These are phyloP conservation scores for Aldrovandia affinis DNA, from an alignment of 2,797 vertebrate genomes.

Conservation along the genomic window DNA sequence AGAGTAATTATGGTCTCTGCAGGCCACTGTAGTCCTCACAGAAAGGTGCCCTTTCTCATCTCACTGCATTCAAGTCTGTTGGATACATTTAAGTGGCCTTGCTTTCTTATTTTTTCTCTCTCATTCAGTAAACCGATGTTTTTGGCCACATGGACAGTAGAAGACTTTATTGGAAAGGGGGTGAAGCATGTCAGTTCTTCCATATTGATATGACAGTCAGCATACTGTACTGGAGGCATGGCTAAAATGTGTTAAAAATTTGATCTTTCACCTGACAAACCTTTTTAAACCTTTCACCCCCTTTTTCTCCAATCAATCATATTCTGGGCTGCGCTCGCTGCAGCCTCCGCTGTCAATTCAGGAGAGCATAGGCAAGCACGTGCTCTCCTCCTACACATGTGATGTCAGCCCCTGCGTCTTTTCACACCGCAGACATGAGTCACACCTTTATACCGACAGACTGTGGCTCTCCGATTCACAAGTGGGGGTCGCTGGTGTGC, in stretches of 20 bases:
- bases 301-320: no score
- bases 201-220: neutral
- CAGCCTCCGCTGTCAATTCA: no score
- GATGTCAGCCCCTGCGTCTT: no score
- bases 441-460: no score
- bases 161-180: neutral
- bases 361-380: no score
- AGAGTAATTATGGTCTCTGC: neutral
- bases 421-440: no score
- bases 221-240: neutral
- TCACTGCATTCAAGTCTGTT: neutral
- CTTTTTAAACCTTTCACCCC: neutral
- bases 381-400: no score
- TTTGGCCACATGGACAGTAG: neutral
- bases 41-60: neutral
- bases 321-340: no score
- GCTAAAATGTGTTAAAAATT: neutral
- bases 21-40: neutral
- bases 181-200: neutral
- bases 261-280: neutral
- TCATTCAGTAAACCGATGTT: neutral
- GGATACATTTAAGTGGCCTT: neutral
- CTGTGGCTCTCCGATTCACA: no score
- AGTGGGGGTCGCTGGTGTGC: no score
- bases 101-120: neutral